phyloP scores from a whole-genome alignment of 2,113 vertebrate genomes.

The Erythrocercus mccallii region DNA sequence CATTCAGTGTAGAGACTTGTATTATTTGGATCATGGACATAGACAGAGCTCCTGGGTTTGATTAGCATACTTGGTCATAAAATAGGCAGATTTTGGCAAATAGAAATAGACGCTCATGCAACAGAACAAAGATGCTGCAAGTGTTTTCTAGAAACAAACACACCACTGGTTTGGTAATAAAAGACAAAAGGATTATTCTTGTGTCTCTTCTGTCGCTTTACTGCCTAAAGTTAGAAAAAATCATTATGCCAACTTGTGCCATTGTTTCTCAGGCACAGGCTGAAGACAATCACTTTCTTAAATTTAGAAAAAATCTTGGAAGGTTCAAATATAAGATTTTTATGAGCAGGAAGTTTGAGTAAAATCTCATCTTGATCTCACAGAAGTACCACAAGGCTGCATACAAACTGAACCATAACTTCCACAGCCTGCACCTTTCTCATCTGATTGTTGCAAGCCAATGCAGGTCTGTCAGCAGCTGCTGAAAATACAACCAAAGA shows the following conservation, averaged over 20 bases:
- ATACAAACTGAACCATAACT: not conserved
- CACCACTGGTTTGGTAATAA: not conserved
- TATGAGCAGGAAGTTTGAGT: not conserved
- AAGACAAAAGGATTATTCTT: not conserved
- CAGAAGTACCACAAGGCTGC: not conserved
- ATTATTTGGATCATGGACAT: too few relatives aligned
- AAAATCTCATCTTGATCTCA: not conserved
- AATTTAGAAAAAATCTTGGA: not conserved
- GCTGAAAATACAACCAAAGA: not conserved
- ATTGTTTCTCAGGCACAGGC: not conserved
- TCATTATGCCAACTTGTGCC: not conserved
- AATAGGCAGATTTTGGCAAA: not conserved
- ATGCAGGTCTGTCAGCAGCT: not conserved
- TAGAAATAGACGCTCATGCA: not conserved
- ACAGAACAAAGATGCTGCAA: not conserved
- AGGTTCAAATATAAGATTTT: not conserved
- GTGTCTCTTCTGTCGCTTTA: not conserved
- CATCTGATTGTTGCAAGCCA: not conserved
- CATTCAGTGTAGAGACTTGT: accelerated
- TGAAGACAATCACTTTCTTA: not conserved
- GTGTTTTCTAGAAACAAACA: not conserved
- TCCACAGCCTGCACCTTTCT: not conserved
- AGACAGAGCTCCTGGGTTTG: not conserved
- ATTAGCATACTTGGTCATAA: not conserved
- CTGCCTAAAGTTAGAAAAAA: not conserved